A percentile compares a stretch with the other conserved stretches of the same genome.
Evolutionary conservation across 37 sponge, comb jelly and placozoan species (phyloP).

Genomic region (Ephydatia muelleri): DNA sequence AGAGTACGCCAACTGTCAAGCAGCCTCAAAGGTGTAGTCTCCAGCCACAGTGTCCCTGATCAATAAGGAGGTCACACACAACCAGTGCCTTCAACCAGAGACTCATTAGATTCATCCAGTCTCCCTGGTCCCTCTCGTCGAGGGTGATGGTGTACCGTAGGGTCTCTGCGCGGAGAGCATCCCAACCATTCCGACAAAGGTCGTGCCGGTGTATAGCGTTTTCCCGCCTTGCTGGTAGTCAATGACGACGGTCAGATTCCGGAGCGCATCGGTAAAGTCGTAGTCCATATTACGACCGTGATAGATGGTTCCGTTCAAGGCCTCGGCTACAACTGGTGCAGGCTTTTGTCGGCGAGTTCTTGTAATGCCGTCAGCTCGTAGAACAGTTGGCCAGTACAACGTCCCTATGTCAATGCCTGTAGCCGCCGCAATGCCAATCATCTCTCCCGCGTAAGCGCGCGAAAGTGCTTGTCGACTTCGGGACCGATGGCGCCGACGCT

Average conservation of each 20-base stretch:
- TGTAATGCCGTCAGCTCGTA: conserved; percentile 81
- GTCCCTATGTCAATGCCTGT: conserved; percentile 51
- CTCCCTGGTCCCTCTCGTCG: conserved; percentile 79
- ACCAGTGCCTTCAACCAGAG: conserved; percentile 29
- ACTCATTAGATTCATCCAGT: conserved; percentile 66
- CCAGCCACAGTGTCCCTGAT: conserved; percentile 59
- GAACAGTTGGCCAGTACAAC: conserved; percentile 60
- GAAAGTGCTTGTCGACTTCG: conserved; percentile 56
- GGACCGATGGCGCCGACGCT: conserved; percentile 32
- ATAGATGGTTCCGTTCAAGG: conserved; percentile 62
- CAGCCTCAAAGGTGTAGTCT: conserved; percentile 35
- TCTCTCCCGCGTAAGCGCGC: conserved; percentile 70
- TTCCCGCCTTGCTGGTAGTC: conserved; percentile 79
- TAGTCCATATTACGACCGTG: conserved; percentile 96
- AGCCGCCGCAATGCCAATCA: conserved; percentile 54
- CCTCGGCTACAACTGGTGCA: conserved; percentile 93
- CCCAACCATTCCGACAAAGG: conserved; percentile 89
- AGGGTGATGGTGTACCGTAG: conserved; percentile 73
- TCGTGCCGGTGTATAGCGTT: conserved; percentile 71
- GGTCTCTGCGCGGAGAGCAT: conserved; percentile 82
- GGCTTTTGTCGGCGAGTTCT: conserved; percentile 3
- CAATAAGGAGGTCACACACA: conserved; percentile 38
- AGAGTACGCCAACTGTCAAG: conserved; percentile 50
- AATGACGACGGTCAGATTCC: conserved; percentile 67
- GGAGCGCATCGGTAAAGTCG: conserved; percentile 42